A percentile compares a stretch with the other conserved stretches of the same genome.
phyloP scores from a whole-genome alignment of 2,888 invertebrate species.

The Nebria brevicollis region DNA sequence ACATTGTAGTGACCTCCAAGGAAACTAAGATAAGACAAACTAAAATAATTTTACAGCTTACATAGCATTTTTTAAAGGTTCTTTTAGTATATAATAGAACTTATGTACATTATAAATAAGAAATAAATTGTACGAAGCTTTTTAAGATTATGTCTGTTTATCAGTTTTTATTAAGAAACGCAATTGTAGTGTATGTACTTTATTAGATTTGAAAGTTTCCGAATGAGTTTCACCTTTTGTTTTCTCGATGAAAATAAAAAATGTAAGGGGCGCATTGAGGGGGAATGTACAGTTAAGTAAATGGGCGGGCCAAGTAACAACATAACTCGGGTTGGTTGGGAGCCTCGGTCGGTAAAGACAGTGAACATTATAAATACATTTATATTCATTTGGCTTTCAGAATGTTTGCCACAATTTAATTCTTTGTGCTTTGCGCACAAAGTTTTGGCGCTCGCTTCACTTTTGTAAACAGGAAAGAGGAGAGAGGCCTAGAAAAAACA shows the following conservation, averaged over 20 bases:
- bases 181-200: no score
- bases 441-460: conserved; percentile 12
- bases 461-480: conserved; percentile 24
- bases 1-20: conserved; percentile 57
- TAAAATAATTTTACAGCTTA: conserved; percentile 43
- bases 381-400: conserved; percentile 47
- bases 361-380: conserved; percentile 46
- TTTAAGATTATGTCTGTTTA: no score
- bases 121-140: no score
- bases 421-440: conserved; percentile 37
- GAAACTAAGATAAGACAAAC: conserved; percentile 15
- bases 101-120: no score
- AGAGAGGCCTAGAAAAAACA: conserved; percentile 28
- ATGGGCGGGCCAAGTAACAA: background rate
- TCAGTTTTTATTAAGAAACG: no score
- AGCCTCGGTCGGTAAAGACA: conserved; percentile 28
- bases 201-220: no score
- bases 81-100: no score
- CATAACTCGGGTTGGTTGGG: background rate
- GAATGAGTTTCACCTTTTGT: no score
- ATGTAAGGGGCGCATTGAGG: no score
- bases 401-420: conserved; percentile 47
- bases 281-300: background rate
- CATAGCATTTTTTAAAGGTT: background rate
- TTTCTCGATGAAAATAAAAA: no score